Evolutionary conservation across 2,113 vertebrate species (phyloP), one percentile per base, ranked within the genome.

Genomic region (Hyperopisus bebe): DNA sequence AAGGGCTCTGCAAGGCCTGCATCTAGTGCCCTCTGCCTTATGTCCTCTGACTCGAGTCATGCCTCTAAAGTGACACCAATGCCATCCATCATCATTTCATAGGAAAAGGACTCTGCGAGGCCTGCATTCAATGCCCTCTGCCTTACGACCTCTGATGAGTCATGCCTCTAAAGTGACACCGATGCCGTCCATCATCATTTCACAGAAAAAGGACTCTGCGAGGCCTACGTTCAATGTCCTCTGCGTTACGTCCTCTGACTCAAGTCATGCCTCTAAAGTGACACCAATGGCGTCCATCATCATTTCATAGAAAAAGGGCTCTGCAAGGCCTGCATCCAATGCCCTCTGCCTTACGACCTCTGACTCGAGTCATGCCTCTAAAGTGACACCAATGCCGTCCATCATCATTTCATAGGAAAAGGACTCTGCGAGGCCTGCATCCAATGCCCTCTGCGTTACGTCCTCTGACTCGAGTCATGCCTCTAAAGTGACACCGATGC

Each of bases 321-420:
- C 48, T 89, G 88, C 58, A 92, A 91, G 90, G 90, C 35, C 91
- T 70, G 83, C 91, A 51, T 53, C 89, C 55, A 53, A 53, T 86
- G 90, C 82, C 66, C 3, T 53, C 87, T 91, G 1, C 90, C 70
- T 91, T 90, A 90, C 90, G 91, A 82, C 90, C 77, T 83, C 74
- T 55, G 85, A 58, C 89, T 92, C 31, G 58, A 39, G 50, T 90
- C 88, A 27, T 58, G 86, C 90, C 85, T 86, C 89, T 55, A 15
- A 2, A 5, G 55, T 87, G 27, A 90, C 35, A 51, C 74, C 31
- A 80, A 27, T n/a, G 42, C 88, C 17, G 24, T 93, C 91, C 42
- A 91, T 94, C 89, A 90, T 92, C 90, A 92, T 92, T 92, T 91
- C 70, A 55, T 53, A 55, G 89, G 53, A 53, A 92, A 92, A 91